Evolutionary conservation across 1,140 invertebrate species (phyloP).

Genomic region (Diorhabda elongata): DNA sequence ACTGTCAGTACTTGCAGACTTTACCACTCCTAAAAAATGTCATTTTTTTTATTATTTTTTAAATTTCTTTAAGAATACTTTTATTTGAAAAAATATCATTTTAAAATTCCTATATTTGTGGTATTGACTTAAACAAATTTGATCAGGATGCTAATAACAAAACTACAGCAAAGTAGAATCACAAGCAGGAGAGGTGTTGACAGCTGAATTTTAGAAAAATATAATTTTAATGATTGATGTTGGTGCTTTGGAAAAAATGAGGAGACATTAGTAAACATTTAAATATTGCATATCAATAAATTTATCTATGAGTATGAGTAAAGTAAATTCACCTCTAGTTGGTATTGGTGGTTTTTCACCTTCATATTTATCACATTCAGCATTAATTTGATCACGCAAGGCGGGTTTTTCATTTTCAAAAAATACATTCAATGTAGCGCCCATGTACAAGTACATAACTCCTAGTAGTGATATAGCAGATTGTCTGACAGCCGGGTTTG

Average conservation of each 20-base stretch:
- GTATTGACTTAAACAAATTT: too few species aligned
- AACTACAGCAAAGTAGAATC: too few species aligned
- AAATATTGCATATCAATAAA: too few species aligned
- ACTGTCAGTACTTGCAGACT: constrained; percentile 52
- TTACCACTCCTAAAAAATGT: constrained; percentile 38
- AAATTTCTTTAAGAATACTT: not conserved
- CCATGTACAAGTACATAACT: constrained; percentile 78
- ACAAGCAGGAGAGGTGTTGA: too few species aligned
- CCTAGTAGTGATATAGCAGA: constrained; percentile 67
- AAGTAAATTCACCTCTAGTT: constrained; percentile 53
- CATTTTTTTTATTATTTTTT: not conserved
- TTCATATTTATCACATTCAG: constrained; percentile 78
- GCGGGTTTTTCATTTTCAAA: constrained; percentile 86
- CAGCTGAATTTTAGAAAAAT: too few species aligned
- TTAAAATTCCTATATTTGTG: too few species aligned
- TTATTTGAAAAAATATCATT: too few species aligned
- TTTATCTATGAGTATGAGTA: too few species aligned
- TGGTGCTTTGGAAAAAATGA: too few species aligned
- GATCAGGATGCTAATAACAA: too few species aligned
- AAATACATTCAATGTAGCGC: constrained; percentile 66
- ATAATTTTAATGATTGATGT: too few species aligned
- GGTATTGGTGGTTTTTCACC: constrained; percentile 69
- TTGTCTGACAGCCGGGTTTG: constrained; percentile 76
- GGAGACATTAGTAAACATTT: too few species aligned
- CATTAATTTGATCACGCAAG: constrained; percentile 78